Base-by-base conservation (phyloP, 2,888 invertebrate genomes). In the Nebria brevicollis region DNA sequence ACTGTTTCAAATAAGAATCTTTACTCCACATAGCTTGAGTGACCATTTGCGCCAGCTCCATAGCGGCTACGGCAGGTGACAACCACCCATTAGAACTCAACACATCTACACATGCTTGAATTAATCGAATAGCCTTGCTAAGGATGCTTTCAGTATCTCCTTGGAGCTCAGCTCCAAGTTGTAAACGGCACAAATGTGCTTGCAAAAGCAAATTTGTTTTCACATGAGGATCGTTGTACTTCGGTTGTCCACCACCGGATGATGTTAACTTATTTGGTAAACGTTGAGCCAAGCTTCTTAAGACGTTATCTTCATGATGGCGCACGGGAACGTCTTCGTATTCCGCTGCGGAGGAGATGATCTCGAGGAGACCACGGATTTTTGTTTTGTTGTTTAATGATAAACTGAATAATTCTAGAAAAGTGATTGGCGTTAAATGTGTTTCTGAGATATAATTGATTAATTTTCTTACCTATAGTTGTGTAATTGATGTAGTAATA, bases 11-110 rank as follows among this genome's bases (percentile, higher is more conserved):
- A 87, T 98, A 98, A 0, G 98, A 97, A 90, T 99, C 99, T 89
- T 98, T 98, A 86, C 96, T 97, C 98, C 99, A 99, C 98, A 99
- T 98, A 10, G 99, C 99, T 90, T 99, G 99, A 0, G 99, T 99
- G 1, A 97, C 96, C 99, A 99, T 99, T 90, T 99, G 99, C 0
- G 99, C 98, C 86, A 99, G 91, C 90, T 99, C 99, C 99, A 99
- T 99, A 86, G 99, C 98, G 20, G 98, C 98, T 66, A 99, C 96
- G 3, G 99, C 99, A 0, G 99, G 99, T 0, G 97, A 94, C 75
- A 99, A 91, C 99, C 99, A 99, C 54, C 99, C 99, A 86, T 98
- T 98, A 72, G 97, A 97, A 87, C 95, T 96, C 65, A 98, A 89
- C 10, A 98, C 97, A 89, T 98, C 93, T 43, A 99, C 99, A 89